Evolutionary conservation across 2,113 vertebrate species (phyloP), one percentile per base, ranked within the genome.

Genomic region (Hymenochirus boettgeri): DNA sequence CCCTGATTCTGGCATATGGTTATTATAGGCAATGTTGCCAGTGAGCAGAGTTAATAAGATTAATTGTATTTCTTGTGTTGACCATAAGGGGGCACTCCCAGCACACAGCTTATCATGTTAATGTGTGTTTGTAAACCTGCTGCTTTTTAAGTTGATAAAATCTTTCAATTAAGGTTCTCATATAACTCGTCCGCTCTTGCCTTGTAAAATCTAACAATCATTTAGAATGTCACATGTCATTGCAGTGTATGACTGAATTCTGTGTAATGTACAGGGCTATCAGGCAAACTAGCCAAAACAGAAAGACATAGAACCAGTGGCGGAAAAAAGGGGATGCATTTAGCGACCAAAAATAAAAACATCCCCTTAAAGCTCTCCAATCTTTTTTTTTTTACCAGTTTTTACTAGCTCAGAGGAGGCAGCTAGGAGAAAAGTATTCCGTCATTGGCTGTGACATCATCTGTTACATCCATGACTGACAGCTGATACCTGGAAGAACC

Each of bases 121-220:
- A 37, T 53, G 25, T 52, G 24, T 19, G 8, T 48, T 21, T 10
- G 22, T 52, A 39, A 45, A 60, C 19, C 23, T 18, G 12, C 33
- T 67, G 29, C 65, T 59, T 69, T 66, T 52, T 66, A 59, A 69
- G 57, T 60, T 59, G 65, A 69, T 69, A 69, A 69, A 60, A 69
- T 69, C 65, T 69, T 69, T 69, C 65, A 69, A 69, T 69, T 69
- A 69, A 53, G 57, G 56, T 31, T 69, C 65, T 60, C 19, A 48
- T 60, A 60, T 60, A 60, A 60, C 47, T 52, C 18, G 56, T n/a
- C 56, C 48, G 24, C 65, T 59, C 56, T 53, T 35, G 57, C 65
- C 59, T 69, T 69, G 65, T 69, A 69, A 69, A 42, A 69, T 60
- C 46, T 69, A 60, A 69, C 57, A 60, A 59, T 53, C 57, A 19